These are phyloP conservation scores for Zaprionus taronus DNA, from an alignment of 1,140 invertebrate genomes.

Conservation along the genomic window DNA sequence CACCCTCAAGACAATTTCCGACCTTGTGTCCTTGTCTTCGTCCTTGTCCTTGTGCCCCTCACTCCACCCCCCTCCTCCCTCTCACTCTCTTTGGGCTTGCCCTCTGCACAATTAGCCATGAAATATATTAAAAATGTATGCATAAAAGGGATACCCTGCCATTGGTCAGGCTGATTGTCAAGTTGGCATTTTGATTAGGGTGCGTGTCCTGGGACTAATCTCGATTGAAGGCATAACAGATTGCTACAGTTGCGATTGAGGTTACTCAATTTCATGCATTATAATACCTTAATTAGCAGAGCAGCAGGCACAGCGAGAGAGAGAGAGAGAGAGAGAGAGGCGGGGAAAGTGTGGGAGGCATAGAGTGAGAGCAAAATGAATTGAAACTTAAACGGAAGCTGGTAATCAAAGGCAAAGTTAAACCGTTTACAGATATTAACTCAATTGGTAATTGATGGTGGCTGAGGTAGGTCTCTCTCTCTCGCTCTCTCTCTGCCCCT, in stretches of 20 bases:
- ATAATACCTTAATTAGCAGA: neutral
- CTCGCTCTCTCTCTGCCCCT: slow-evolving; percentile 1
- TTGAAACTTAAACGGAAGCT: neutral
- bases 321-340: neutral
- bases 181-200: neutral
- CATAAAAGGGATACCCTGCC: slow-evolving; percentile 33
- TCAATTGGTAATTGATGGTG: slow-evolving; percentile 2
- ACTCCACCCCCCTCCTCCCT: neutral
- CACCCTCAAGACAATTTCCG: slow-evolving; percentile 36
- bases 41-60: neutral
- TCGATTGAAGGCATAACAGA: neutral
- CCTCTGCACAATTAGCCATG: slow-evolving; percentile 56
- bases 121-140: slow-evolving; percentile 54
- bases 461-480: neutral
- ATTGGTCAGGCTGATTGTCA: slow-evolving; percentile 1
- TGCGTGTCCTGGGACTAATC: neutral
- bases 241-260: neutral
- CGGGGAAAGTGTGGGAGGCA: neutral
- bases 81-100: neutral
- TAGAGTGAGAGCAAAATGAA: neutral
- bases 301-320: neutral
- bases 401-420: neutral
- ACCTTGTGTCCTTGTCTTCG: slow-evolving; percentile 18
- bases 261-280: neutral
- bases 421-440: slow-evolving; percentile 7